These are phyloP conservation scores for Rissa tridactyla DNA, from an alignment of 2,113 vertebrate genomes.

Conservation along the genomic window DNA sequence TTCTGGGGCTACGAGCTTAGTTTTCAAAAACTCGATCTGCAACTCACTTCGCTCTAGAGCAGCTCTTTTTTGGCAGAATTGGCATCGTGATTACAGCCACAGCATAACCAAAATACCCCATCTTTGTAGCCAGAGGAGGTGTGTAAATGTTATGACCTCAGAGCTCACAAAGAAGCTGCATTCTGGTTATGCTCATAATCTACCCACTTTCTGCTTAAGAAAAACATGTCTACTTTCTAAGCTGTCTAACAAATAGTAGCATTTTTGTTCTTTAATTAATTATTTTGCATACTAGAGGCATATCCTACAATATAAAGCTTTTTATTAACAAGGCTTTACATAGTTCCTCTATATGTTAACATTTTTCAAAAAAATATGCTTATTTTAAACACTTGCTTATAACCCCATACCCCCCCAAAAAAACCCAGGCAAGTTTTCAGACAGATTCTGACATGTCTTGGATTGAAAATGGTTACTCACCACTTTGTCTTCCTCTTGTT, in stretches of 20 bases:
- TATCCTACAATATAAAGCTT: not conserved
- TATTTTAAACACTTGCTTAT: not conserved
- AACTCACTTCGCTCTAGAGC: not conserved
- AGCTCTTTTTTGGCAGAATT: not conserved
- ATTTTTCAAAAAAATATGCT: not conserved
- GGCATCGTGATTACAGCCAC: not conserved
- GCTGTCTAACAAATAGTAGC: no score
- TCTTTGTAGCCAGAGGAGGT: not conserved
- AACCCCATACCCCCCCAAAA: not conserved
- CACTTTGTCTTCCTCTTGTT: conserved; percentile 6
- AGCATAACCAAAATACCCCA: not conserved
- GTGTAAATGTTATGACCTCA: not conserved
- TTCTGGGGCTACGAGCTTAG: not conserved
- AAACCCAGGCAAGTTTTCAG: not conserved
- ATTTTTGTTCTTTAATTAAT: not conserved
- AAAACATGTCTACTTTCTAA: not conserved
- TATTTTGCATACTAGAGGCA: not conserved
- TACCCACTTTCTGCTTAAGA: not conserved
- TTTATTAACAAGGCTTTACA: not conserved
- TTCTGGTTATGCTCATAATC: not conserved
- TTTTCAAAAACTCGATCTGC: not conserved
- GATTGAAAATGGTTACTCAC: not conserved
- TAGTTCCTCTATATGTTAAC: not conserved
- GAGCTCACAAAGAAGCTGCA: not conserved
- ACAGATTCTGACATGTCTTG: not conserved